A percentile compares a stretch with the other conserved stretches of the same genome.
These are phyloP conservation scores for Florisuga fusca DNA, from an alignment of 2,797 vertebrate genomes.

Conservation along the genomic window DNA sequence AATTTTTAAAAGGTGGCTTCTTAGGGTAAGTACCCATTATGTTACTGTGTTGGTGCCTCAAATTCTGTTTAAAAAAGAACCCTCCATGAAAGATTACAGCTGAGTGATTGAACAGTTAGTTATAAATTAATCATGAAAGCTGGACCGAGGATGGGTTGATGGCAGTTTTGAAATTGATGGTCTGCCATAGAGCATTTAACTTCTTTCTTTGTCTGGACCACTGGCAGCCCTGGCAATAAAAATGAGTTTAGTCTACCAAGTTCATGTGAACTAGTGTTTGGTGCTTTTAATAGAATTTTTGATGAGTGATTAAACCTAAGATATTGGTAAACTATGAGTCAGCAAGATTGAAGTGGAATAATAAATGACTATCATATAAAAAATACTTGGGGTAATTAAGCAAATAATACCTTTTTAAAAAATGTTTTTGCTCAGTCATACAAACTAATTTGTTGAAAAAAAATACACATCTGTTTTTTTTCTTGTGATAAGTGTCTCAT, in stretches of 20 bases:
- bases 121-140: neutral
- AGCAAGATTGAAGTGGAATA: neutral
- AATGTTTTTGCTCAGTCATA: neutral
- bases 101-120: neutral
- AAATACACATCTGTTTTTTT: neutral
- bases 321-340: neutral
- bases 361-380: neutral
- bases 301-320: neutral
- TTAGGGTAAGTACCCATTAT: neutral
- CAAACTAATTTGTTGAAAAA: slow-evolving; percentile 10
- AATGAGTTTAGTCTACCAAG: neutral
- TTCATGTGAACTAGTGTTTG: neutral
- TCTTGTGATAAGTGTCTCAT: slow-evolving; percentile 6
- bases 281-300: neutral
- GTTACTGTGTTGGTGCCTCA: neutral
- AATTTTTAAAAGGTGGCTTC: slow-evolving; percentile 35
- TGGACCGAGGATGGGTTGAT: neutral
- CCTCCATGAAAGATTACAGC: neutral
- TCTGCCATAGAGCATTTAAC: neutral
- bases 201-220: neutral
- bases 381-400: neutral
- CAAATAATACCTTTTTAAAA: neutral
- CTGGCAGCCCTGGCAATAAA: neutral
- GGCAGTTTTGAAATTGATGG: neutral
- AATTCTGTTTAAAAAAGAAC: neutral